Evolutionary conservation across 2,888 invertebrate species (phyloP).

Genomic region (Campopleginae sp.): DNA sequence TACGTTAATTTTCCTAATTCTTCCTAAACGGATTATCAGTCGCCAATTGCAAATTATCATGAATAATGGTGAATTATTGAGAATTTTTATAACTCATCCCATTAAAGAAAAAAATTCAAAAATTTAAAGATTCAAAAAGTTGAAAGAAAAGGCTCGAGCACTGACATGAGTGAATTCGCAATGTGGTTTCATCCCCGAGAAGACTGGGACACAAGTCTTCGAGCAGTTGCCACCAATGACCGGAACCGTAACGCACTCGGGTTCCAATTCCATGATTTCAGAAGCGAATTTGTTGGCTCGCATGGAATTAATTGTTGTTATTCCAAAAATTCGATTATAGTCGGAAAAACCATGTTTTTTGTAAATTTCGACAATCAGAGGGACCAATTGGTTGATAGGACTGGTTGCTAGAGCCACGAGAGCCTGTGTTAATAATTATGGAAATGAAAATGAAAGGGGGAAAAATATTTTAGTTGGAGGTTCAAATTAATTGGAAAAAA

Average conservation of each 20-base stretch:
- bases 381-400: conserved; percentile 89
- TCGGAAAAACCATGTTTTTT: conserved; percentile 88
- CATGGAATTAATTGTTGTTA: conserved; percentile 90
- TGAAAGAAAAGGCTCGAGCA: not conserved
- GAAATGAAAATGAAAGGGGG: not conserved
- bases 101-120: too few relatives aligned
- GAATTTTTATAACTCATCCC: conserved; percentile 1
- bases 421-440: conserved; percentile 79
- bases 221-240: conserved; percentile 92
- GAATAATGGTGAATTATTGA: not conserved
- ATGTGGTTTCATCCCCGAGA: conserved; percentile 89
- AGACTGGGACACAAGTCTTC: conserved; percentile 90
- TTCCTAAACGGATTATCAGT: conserved; percentile 82
- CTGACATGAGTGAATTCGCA: conserved; percentile 81
- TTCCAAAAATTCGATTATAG: conserved; percentile 88
- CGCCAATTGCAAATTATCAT: not conserved
- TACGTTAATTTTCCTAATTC: conserved; percentile 75
- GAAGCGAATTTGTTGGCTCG: conserved; percentile 92
- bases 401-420: conserved; percentile 84
- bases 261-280: conserved; percentile 87
- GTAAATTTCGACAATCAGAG: conserved; percentile 88
- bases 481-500: not conserved
- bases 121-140: not conserved
- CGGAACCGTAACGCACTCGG: conserved; percentile 89
- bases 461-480: not conserved